Percentiles rank a stretch among this genome's conserved stretches.
Conservation (phyloP, 2,113 vertebrate species). For the Antechinus flavipes region DNA sequence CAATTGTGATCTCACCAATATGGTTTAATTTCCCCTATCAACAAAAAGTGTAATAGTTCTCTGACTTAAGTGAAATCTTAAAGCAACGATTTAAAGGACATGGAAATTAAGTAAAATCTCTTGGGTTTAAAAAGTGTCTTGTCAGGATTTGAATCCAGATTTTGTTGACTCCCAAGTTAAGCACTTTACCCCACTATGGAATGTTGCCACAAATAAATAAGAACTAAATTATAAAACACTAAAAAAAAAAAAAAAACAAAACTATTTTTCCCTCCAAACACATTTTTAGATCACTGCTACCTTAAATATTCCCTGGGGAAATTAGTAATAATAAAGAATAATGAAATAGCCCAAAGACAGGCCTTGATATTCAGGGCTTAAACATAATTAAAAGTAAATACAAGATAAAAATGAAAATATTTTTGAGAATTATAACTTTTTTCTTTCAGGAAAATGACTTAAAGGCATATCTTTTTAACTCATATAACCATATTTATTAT, state of each 20-base stretch:
- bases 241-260: too few relatives aligned
- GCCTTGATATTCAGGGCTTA: background rate
- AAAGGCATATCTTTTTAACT: background rate
- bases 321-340: background rate
- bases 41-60: background rate
- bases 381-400: background rate
- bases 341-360: background rate
- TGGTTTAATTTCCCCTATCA: background rate
- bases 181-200: background rate
- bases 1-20: background rate
- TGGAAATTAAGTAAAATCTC: background rate
- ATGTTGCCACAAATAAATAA: background rate
- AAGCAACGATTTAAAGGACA: background rate
- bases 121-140: background rate
- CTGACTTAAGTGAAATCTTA: background rate
- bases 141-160: background rate
- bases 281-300: background rate
- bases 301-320: background rate
- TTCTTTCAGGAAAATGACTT: background rate
- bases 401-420: background rate
- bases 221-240: background rate
- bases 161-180: background rate
- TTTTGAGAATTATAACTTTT: background rate
- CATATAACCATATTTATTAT: background rate
- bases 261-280: background rate